Base-by-base conservation (phyloP, 2,113 vertebrate species). In the Nestor notabilis region DNA sequence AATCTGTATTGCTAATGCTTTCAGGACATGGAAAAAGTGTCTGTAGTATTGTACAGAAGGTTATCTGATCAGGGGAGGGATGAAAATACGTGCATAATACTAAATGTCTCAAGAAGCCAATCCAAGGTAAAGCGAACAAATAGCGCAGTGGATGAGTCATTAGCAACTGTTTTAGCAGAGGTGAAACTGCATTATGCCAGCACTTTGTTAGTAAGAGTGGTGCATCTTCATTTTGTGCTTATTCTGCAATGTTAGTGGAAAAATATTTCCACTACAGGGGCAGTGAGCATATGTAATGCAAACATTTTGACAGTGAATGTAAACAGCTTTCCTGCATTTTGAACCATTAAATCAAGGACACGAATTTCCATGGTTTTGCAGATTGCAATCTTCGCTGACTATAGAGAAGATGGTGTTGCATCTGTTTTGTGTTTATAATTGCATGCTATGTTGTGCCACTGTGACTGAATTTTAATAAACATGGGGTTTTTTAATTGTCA, bases 281-380 rank as follows among this genome's bases (percentile, higher is more conserved):
- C 90, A 95, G 80, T 93, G 96, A 97, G 97, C 96, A 95, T 97
- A 97, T 97, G 97, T 97, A 98, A 97, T 94, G 93, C 97, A 98
- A 98, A 98, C 96, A 98, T 97, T 98, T 97, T 98, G 96, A 96
- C 89, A 94, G 93, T 77, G 68, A 96, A 94, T 78, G 90, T 93
- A 97, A 97, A 95, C 94, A 95, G 82, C 92, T 97, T 95, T 90
- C 81, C 83, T 91, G 95, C 94, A 76, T 96, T 95, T 96, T 95
- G 81, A 95, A 61, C 91, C 93, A 86, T 93, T 97, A 95, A 93
- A 78, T 94, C 97, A 96, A 94, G 95, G 91, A 82, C 83, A 94
- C 58, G 69, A 83, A 93, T 91, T 90, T 96, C 90, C 70, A 66
- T 95, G 88, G 69, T 75, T 96, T 96, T 96, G 87, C 93, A 94